Evolutionary conservation across 1,140 invertebrate species (phyloP), one percentile per base, ranked within the genome.

Genomic region (Caerostris darwini): DNA sequence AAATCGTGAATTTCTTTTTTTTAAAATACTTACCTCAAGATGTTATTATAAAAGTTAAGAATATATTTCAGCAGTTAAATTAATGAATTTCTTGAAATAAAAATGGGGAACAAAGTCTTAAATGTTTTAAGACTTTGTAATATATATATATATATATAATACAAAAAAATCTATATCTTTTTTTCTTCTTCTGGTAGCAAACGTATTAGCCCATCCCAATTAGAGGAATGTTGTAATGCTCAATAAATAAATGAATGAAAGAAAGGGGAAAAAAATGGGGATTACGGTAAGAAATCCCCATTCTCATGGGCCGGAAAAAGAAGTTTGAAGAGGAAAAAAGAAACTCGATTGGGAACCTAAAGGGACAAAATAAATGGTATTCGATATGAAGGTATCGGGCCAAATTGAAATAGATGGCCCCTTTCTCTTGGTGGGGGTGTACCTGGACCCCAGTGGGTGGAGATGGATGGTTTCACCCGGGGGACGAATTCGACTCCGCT

Each of bases 401-500:
- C 83, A 93, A 93, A 93, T 93, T 93, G 92, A 93, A 93, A 93
- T 93, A 83, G 77, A 93, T 93, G 92, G 64, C 56, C 92, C 56
- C 54, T 50, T 86, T 58, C 64, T 83, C 59, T 58, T 8, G 58
- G 64, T 71, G 67, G 90, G 69, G 7, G 67, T 14, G 14, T 19
- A 14, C 19, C 34, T 14, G 77, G n/a, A 61, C 53, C 12, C 34
- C 34, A 19, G 64, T 83, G 50, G 19, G 8, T 6, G 7, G 56
- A 81, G 90, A 92, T 92, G 58, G 90, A 92, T 92, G 90, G 58
- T 53, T 54, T 67, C 19, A 14, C 92, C 19, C 92, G 2, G n/a
- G 92, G 92, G 92, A 93, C 92, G 92, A 93, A 87, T 93, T 93
- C 82, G 92, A 93, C 17, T 67, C 92, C 92, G 92, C 77, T 93